Evolutionary conservation across 2,888 invertebrate species (phyloP).

Genomic region (Lymantria monacha): DNA sequence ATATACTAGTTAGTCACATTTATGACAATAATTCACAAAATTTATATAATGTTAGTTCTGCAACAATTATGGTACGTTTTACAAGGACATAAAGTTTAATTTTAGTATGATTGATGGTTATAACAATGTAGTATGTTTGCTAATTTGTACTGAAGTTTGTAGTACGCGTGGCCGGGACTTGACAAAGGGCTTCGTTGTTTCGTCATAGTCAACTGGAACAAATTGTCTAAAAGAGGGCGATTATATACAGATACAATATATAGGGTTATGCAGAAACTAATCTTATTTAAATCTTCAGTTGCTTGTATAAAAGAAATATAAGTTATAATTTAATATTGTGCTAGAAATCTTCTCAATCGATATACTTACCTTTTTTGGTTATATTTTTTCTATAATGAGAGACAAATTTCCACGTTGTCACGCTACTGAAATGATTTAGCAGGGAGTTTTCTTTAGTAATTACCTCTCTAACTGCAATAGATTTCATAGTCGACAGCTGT

Average conservation of each 20-base stretch:
- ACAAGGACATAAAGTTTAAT: slow-evolving; percentile 19
- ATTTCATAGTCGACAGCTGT: too few species aligned
- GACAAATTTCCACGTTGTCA: too few species aligned
- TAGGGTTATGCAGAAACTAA: neutral
- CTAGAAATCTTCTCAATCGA: too few species aligned
- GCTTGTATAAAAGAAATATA: neutral
- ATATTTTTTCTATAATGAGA: too few species aligned
- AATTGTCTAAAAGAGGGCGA: slow-evolving; percentile 68
- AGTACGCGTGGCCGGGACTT: slow-evolving; percentile 68
- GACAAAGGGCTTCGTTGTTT: slow-evolving; percentile 65
- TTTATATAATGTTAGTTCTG: slow-evolving; percentile 12
- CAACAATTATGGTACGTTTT: slow-evolving; percentile 12
- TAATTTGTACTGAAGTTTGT: slow-evolving; percentile 53
- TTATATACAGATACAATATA: neutral
- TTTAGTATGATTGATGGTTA: slow-evolving; percentile 9
- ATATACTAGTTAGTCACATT: slow-evolving; percentile 39
- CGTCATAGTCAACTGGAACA: slow-evolving; percentile 74
- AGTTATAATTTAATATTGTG: neutral
- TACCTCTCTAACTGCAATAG: too few species aligned
- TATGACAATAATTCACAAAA: slow-evolving; percentile 34
- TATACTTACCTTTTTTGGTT: too few species aligned
- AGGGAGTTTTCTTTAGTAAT: too few species aligned
- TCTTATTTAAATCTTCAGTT: neutral
- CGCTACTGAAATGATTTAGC: too few species aligned
- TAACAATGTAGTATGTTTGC: slow-evolving; percentile 24